Conservation (phyloP, 2,888 invertebrate genomes). For the Lasioglossum oenotherae region DNA sequence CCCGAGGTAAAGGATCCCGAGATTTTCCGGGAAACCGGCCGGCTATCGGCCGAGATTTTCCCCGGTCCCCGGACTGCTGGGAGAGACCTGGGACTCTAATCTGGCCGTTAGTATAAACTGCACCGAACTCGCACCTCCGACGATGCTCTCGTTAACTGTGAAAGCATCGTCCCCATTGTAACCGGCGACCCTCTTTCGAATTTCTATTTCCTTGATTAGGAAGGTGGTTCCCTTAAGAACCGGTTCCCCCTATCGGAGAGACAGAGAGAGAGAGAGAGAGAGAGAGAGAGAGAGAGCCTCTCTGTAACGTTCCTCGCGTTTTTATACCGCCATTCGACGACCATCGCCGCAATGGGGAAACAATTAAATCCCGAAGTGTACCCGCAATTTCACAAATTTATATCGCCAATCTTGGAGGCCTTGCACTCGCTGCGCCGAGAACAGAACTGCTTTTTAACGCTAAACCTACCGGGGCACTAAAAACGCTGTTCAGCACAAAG, state of each 20-base stretch:
- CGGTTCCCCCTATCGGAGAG: conserved; percentile 11
- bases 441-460: not conserved
- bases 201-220: conserved; percentile 59
- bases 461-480: not conserved
- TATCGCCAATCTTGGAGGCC: not conserved
- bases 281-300: not conserved
- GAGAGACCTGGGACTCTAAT: conserved; percentile 50
- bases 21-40: conserved; percentile 34
- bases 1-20: conserved; percentile 17
- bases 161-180: conserved; percentile 40
- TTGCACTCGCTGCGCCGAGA: too few species aligned
- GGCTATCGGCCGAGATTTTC: conserved; percentile 54
- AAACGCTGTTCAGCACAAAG: not conserved
- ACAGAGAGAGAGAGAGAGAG: not conserved
- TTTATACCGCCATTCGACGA: not conserved
- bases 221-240: conserved; percentile 28
- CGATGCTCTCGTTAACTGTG: conserved; percentile 61
- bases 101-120: conserved; percentile 62
- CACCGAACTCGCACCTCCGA: conserved; percentile 49
- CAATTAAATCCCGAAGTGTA: conserved; percentile 9
- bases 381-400: conserved; percentile 16
- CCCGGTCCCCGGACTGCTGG: not conserved
- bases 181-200: conserved; percentile 50
- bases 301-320: not conserved
- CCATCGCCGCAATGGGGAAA: not conserved